These are phyloP conservation scores for Scaeva pyrastri DNA, from an alignment of 2,888 invertebrate genomes.

Conservation along the genomic window DNA sequence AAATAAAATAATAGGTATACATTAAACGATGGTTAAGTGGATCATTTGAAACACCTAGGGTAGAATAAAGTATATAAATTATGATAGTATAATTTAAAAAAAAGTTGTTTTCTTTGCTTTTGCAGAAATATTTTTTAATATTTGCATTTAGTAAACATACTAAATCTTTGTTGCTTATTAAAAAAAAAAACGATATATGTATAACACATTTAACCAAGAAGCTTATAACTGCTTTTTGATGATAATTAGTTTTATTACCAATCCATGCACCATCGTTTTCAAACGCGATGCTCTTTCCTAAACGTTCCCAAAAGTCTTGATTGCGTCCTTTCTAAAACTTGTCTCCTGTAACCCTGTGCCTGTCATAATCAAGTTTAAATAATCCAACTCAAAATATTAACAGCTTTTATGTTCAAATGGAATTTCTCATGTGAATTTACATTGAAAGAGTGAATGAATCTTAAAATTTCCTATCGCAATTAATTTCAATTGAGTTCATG, in stretches of 20 bases:
- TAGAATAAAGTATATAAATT: slow-evolving; percentile 39
- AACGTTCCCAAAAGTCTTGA: slow-evolving; percentile 38
- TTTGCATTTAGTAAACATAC: slow-evolving; percentile 17
- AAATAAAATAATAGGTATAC: slow-evolving; percentile 46
- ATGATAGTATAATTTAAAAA: slow-evolving; percentile 29
- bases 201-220: neutral
- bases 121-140: slow-evolving; percentile 23
- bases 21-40: slow-evolving; percentile 59
- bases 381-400: too few species aligned
- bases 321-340: neutral
- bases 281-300: slow-evolving; percentile 43
- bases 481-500: too few species aligned
- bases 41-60: slow-evolving; percentile 56
- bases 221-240: slow-evolving; percentile 7
- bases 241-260: neutral
- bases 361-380: too few species aligned
- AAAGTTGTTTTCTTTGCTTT: slow-evolving; percentile 37
- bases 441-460: too few species aligned
- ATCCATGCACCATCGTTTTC: slow-evolving; percentile 38
- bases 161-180: slow-evolving; percentile 31
- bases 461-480: too few species aligned
- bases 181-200: neutral
- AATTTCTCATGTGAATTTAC: too few species aligned
- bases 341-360: too few species aligned
- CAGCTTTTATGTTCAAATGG: too few species aligned